These are phyloP conservation scores for Anguilla pacifica DNA, from an alignment of 2,797 vertebrate genomes.

Conservation along the genomic window DNA sequence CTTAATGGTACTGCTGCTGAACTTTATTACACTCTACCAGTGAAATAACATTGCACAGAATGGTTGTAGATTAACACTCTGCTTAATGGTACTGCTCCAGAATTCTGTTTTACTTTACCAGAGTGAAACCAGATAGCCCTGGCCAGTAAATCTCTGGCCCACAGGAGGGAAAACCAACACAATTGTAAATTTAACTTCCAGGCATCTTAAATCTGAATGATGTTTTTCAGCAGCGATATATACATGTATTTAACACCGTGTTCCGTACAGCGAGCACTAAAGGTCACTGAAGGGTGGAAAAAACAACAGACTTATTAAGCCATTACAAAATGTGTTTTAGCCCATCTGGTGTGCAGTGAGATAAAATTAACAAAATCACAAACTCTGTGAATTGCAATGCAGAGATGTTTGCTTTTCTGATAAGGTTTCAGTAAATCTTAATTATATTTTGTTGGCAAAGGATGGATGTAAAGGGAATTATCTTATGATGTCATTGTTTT, in stretches of 20 bases:
- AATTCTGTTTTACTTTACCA: not conserved
- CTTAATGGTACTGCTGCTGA: too few species aligned
- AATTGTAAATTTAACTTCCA: not conserved
- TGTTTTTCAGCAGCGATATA: not conserved
- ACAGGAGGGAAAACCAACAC: not conserved
- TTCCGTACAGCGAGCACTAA: not conserved
- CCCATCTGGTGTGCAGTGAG: not conserved
- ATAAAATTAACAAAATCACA: not conserved
- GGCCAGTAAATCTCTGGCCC: not conserved
- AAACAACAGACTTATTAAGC: not conserved
- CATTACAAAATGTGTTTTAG: not conserved
- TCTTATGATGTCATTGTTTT: not conserved
- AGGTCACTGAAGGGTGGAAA: not conserved
- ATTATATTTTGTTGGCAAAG: not conserved
- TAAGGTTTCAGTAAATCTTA: slow-evolving; percentile 5
- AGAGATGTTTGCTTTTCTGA: not conserved
- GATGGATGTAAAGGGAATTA: not conserved
- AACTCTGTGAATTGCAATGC: not conserved
- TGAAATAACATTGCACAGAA: not conserved
- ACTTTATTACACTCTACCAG: not conserved
- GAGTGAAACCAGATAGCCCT: not conserved
- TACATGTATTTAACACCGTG: not conserved
- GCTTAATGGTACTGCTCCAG: not conserved
- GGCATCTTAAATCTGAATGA: not conserved
- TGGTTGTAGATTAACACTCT: not conserved